Evolutionary conservation across 2,113 vertebrate genomes (phyloP), one percentile per base, ranked within the genome.

Genomic region (Cyprichromis sp.): DNA sequence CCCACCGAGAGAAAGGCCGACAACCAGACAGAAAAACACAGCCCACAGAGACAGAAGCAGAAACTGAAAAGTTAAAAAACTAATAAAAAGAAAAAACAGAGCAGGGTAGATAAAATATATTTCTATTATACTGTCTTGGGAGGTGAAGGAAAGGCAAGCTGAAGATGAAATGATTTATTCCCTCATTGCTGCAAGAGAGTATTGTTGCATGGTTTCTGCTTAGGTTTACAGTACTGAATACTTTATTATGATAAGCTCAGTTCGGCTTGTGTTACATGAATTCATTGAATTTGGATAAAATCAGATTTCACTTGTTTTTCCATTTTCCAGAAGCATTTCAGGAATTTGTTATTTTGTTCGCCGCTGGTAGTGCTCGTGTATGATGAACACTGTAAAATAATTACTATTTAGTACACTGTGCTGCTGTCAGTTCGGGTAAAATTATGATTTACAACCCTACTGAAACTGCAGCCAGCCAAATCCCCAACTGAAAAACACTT

Each of bases 361-460:
- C 61, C 3, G 11, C 21, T 81, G 31, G 42, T 61, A 38, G 55
- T 78, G 79, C 9, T 6, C 45, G 11, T 52, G 11, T 34, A 63
- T 6, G 21, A 13, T 45, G 16, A 87, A 88, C 14, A 59, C 19
- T 47, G 50, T 52, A 71, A 80, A 24, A 45, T 85, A 73, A 89
- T 89, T 11, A 87, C 81, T 24, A 81, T 82, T 78, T 76, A 57
- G 31, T 26, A 3, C 40, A 54, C 61, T n/a, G 38, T 63, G 16
- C 47, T 89, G 80, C 84, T 91, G 90, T 93, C 87, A 89, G 80
- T 81, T 89, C 12, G 36, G 47, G 84, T 42, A 86, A 87, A 87
- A 89, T 34, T 24, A 85, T 87, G 86, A 93, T 91, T 93, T 93
- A 89, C 38, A 91, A 88, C 82, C 83, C 81, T 34, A 54, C 31